A percentile compares a stretch with the other conserved stretches of the same genome.
Evolutionary conservation across 2,888 invertebrate genomes (phyloP).

Genomic region (Nebria brevicollis): DNA sequence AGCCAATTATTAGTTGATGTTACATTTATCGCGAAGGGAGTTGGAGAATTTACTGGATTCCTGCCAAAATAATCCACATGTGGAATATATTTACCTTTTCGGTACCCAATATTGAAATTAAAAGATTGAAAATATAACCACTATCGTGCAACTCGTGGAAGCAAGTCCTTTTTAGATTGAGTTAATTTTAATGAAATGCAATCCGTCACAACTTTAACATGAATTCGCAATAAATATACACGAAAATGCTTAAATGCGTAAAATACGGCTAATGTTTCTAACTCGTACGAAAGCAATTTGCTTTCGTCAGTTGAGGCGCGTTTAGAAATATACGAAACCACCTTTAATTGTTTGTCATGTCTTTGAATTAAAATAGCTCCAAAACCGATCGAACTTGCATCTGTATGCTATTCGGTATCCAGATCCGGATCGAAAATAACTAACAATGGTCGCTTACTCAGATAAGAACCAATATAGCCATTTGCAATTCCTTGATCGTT

Average conservation of each 20-base stretch:
- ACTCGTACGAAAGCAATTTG: too few relatives aligned
- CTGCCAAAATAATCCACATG: not conserved
- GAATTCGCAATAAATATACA: not conserved
- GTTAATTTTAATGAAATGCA: not conserved
- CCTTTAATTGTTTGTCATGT: too few relatives aligned
- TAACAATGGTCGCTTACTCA: slow-evolving; percentile 47
- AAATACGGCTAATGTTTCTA: too few relatives aligned
- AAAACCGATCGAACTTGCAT: too few relatives aligned
- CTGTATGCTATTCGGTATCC: slow-evolving; percentile 44
- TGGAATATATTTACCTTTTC: not conserved
- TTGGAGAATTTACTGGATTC: too few relatives aligned
- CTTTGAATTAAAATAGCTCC: too few relatives aligned
- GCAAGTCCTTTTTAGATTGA: not conserved
- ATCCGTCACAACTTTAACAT: not conserved
- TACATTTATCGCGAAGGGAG: too few relatives aligned
- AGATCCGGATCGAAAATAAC: slow-evolving; percentile 51
- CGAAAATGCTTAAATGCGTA: not conserved
- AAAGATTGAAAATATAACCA: not conserved
- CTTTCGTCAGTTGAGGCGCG: too few relatives aligned
- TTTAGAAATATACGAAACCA: too few relatives aligned
- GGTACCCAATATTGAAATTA: not conserved
- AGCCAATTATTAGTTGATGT: too few relatives aligned
- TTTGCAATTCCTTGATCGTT: not conserved
- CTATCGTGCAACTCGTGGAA: not conserved
- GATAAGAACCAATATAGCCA: not conserved